Conservation (phyloP, 2,888 invertebrate genomes). For the Pimpla rufipes region DNA sequence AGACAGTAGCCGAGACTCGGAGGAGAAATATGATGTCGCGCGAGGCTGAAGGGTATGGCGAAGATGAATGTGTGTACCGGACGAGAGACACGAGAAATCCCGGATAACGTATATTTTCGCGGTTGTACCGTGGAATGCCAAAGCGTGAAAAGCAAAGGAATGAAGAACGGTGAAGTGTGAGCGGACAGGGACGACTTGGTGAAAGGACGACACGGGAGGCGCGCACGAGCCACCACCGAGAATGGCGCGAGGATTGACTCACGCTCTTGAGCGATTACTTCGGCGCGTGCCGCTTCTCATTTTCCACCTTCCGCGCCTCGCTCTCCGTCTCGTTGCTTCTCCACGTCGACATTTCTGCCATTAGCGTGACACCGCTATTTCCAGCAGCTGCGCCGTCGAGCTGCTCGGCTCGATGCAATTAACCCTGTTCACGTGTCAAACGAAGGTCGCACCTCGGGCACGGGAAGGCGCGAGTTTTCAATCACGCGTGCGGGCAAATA, state of each 20-base stretch:
- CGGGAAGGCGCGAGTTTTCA: too few relatives aligned
- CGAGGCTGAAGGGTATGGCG: conserved; percentile 59
- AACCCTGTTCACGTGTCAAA: background rate
- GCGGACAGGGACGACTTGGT: conserved; percentile 2
- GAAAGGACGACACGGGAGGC: conserved; percentile 12
- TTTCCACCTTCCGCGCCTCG: conserved; percentile 65
- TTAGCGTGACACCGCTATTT: conserved; percentile 39
- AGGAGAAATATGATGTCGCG: conserved; percentile 71
- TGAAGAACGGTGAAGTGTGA: conserved; percentile 50
- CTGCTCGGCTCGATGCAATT: background rate
- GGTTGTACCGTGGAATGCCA: conserved; percentile 66
- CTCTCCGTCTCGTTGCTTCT: conserved; percentile 65
- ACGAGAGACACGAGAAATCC: conserved; percentile 75
- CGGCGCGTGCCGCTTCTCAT: conserved; percentile 74
- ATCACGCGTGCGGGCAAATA: too few relatives aligned
- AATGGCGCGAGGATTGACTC: conserved; percentile 72
- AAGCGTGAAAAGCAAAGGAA: conserved; percentile 45
- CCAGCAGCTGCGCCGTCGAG: background rate
- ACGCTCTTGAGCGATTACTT: conserved; percentile 78
- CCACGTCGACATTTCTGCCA: conserved; percentile 64
- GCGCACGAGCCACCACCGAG: conserved; percentile 48
- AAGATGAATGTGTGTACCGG: conserved; percentile 70
- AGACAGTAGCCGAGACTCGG: conserved; percentile 40
- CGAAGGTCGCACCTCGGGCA: too few relatives aligned
- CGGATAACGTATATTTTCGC: conserved; percentile 74